Conservation (phyloP, 2,113 vertebrate genomes). For the Alces alces region DNA sequence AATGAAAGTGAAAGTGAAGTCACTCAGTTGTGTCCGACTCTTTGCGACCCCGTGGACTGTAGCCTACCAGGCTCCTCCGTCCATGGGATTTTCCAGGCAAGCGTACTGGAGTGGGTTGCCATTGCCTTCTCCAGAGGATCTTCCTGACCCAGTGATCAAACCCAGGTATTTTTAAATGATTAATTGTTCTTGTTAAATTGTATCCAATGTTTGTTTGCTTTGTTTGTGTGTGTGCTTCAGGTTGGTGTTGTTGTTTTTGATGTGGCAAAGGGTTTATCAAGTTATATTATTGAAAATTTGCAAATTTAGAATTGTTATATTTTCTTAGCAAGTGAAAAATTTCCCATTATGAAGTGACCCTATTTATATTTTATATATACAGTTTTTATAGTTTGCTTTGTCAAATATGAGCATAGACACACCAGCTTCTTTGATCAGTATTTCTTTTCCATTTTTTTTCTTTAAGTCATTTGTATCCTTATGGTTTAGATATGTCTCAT, state of each 20-base stretch:
- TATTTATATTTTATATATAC: not conserved
- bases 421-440: not conserved
- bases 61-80: not conserved
- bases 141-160: not conserved
- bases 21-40: not conserved
- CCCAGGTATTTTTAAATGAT: not conserved
- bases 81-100: not conserved
- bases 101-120: not conserved
- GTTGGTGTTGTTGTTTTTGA: not conserved
- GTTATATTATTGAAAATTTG: not conserved
- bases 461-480: not conserved
- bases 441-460: not conserved
- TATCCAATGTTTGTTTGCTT: not conserved
- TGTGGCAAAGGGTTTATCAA: not conserved
- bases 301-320: not conserved
- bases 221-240: not conserved
- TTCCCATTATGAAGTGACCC: not conserved
- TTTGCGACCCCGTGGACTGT: not conserved
- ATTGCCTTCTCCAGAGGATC: not conserved
- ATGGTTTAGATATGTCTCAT: not conserved
- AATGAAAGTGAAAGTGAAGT: not conserved
- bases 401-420: not conserved
- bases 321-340: not conserved
- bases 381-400: not conserved
- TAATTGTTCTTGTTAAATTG: not conserved